These are phyloP conservation scores for Mugil cephalus DNA, from an alignment of 2,113 vertebrate species.

Conservation along the genomic window DNA sequence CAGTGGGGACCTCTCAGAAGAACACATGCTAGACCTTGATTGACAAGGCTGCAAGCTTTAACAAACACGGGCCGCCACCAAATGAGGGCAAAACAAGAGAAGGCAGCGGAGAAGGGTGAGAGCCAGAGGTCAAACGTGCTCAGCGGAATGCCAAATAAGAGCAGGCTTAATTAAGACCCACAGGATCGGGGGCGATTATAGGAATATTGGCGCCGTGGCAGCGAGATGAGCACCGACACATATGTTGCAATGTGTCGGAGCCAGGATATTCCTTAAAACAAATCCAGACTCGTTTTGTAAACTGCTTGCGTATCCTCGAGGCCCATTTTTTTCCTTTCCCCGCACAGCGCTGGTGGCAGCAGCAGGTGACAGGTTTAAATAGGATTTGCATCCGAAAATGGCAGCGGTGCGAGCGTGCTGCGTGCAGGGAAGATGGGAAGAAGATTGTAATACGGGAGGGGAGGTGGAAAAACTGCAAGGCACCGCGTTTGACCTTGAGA, in stretches of 20 bases:
- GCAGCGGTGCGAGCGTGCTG: conserved; percentile 45
- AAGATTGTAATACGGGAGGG: conserved; percentile 51
- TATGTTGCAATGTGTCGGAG: conserved; percentile 9
- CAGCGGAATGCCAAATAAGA: conserved; percentile 42
- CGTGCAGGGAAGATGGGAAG: conserved; percentile 31
- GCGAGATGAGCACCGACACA: conserved; percentile 13
- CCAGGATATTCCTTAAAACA: conserved; percentile 26
- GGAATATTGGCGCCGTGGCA: conserved; percentile 12
- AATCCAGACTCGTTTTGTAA: conserved; percentile 61
- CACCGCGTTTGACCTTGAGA: conserved; percentile 67
- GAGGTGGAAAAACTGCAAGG: conserved; percentile 20
- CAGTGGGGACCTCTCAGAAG: conserved; percentile 30
- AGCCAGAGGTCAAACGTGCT: conserved; percentile 47
- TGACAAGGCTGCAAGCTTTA: conserved; percentile 58
- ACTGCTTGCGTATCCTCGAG: conserved; percentile 51
- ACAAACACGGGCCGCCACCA: conserved; percentile 43
- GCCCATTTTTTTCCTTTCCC: conserved; percentile 32
- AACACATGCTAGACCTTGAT: conserved; percentile 41
- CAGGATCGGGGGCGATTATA: conserved; percentile 38
- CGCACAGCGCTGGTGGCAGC: conserved; percentile 34
- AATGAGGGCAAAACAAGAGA: conserved; percentile 20
- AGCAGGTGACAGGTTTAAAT: conserved; percentile 74
- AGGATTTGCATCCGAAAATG: conserved; percentile 74
- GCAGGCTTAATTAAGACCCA: conserved; percentile 49
- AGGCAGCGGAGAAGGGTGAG: conserved; percentile 8